Conservation (phyloP, 2,113 vertebrate genomes). For the Anser cygnoides region DNA sequence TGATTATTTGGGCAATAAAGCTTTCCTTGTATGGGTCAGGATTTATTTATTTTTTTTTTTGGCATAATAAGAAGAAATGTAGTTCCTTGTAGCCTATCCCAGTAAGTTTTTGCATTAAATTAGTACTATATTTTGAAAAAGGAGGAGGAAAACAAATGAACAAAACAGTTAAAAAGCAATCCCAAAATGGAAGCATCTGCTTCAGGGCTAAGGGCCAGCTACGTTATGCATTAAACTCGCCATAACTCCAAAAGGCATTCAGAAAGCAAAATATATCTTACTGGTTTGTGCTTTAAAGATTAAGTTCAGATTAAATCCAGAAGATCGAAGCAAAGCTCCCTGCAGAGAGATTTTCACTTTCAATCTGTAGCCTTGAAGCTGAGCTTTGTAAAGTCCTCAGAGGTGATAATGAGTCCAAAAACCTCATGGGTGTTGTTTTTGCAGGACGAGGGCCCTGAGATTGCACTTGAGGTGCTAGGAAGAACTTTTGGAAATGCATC, state of each 20-base stretch:
- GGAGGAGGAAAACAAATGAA: neutral
- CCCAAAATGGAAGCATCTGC: neutral
- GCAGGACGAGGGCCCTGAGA: neutral
- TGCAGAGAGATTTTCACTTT: neutral
- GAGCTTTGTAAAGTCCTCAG: neutral
- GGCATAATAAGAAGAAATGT: neutral
- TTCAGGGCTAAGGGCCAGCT: neutral
- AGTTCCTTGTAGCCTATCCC: neutral
- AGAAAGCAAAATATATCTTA: neutral
- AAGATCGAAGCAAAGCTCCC: neutral
- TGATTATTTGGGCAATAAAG: constrained; percentile 10
- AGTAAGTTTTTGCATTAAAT: neutral
- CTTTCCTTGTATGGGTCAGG: neutral
- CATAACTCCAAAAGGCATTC: neutral
- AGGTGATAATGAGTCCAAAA: neutral
- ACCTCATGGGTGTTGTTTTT: fast-evolving
- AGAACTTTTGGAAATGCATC: neutral
- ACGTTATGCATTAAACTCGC: neutral
- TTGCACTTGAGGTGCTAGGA: neutral
- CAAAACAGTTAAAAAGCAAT: neutral
- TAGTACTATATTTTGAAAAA: neutral
- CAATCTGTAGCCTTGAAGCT: neutral
- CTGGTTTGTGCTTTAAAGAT: neutral
- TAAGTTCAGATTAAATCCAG: neutral
- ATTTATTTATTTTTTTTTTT: neutral